Evolutionary conservation across 1,140 invertebrate genomes (phyloP).

Genomic region (Neelides sp.): DNA sequence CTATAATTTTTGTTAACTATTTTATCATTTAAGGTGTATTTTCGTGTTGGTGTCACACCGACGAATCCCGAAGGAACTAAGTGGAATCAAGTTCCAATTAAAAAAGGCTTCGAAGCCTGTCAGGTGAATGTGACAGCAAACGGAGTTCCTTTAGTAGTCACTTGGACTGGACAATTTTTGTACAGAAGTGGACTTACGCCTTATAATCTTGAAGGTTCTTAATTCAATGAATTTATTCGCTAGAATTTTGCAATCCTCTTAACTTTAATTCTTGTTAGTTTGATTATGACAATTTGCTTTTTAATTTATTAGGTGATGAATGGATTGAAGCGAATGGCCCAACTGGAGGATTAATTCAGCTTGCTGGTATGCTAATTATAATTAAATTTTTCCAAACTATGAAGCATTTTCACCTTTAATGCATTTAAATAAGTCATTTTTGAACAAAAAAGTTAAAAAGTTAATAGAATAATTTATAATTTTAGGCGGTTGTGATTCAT

Average conservation of each 20-base stretch:
- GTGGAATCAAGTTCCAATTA: slow-evolving; percentile 63
- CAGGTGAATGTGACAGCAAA: slow-evolving; percentile 70
- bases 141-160: slow-evolving; percentile 69
- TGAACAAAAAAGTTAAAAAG: too few species aligned
- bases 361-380: too few species aligned
- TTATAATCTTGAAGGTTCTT: slow-evolving; percentile 52
- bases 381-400: too few species aligned
- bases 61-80: slow-evolving; percentile 67
- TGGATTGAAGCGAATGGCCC: slow-evolving; percentile 72
- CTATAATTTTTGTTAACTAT: slow-evolving; percentile 13
- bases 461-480: too few species aligned
- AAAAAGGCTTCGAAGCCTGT: slow-evolving; percentile 60
- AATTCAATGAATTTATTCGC: background rate
- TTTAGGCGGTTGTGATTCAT: slow-evolving; percentile 67
- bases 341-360: slow-evolving; percentile 44
- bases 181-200: slow-evolving; percentile 62
- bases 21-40: slow-evolving; percentile 58
- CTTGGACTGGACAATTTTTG: slow-evolving; percentile 64
- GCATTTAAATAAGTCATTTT: too few species aligned
- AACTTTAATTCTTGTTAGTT: background rate
- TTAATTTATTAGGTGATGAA: slow-evolving; percentile 25
- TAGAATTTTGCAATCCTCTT: background rate
- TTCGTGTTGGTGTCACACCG: slow-evolving; percentile 59
- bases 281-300: background rate
- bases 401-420: too few species aligned